Evolutionary conservation across 2,888 invertebrate species (phyloP), one percentile per base, ranked within the genome.

Genomic region (Eupithecia pulchellata): DNA sequence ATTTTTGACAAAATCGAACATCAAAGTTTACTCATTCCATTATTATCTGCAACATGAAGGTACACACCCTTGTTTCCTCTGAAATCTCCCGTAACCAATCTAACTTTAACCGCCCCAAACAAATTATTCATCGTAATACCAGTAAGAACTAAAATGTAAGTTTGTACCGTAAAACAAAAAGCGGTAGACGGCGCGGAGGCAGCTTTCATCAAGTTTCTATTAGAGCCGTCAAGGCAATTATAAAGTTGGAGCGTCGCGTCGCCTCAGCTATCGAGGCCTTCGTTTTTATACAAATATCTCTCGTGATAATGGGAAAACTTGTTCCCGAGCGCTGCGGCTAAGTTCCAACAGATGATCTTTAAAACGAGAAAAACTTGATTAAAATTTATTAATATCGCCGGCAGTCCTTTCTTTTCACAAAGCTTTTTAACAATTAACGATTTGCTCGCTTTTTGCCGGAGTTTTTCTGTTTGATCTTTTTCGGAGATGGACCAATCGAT

Each of bases 191-290:
- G 69, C 79, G 69, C 79, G 75, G 77, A 82, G 92, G 91, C 90
- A 90, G 90, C 91, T 91, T 91, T 90, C 92, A 91, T 92, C 90
- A 91, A 92, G 89, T 92, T 92, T 91, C 88, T 87, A 91, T 93
- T 92, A 92, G 84, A 86, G 82, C 87, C 91, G 91, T 89, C 92
- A 89, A 93, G 89, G 87, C 91, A 93, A 93, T 94, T 93, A 94
- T 85, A 90, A 92, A 92, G 90, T 92, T 91, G 89, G 78, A 79
- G 74, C 74, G 73, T 66, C 69, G 72, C 75, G 75, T 66, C 69
- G 72, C 75, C 75, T 81, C 83, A 82, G 73, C 79, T 81, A 89
- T 89, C 87, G 83, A 83, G 79, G 79, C 78, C 81, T 82, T 81
- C 88, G 83, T 91, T 91, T 90, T 92, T 92, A 91, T 87, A 92